phyloP scores from a whole-genome alignment of 2,888 invertebrate species.

The Chrysotoxum bicinctum region DNA sequence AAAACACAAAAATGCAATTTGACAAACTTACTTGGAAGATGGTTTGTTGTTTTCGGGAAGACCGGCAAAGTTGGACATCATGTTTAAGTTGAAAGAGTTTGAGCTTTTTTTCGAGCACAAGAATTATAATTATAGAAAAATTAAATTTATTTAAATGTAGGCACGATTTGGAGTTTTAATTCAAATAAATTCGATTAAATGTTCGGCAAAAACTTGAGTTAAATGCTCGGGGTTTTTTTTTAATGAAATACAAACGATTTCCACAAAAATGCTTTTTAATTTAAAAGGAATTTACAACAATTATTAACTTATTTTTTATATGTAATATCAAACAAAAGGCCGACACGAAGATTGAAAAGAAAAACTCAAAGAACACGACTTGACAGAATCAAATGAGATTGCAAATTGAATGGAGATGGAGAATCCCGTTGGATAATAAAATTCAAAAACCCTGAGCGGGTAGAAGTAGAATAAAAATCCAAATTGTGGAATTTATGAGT shows the following conservation, averaged over 20 bases:
- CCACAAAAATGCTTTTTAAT: background rate
- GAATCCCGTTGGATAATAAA: conserved; percentile 53
- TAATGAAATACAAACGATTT: conserved; percentile 15
- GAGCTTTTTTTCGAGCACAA: conserved; percentile 31
- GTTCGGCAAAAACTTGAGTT: background rate
- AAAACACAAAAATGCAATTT: conserved; percentile 18
- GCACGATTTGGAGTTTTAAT: conserved; percentile 30
- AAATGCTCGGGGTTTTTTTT: background rate
- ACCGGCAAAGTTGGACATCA: conserved; percentile 79
- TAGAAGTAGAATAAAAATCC: conserved; percentile 19
- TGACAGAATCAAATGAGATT: conserved; percentile 45
- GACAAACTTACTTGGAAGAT: conserved; percentile 85
- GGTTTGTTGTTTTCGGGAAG: conserved; percentile 83
- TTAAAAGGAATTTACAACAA: conserved; percentile 19
- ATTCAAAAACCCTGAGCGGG: conserved; percentile 55
- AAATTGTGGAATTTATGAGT: conserved; percentile 13
- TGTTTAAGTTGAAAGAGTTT: conserved; percentile 70
- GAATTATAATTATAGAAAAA: background rate
- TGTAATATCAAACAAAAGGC: conserved; percentile 51
- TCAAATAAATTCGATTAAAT: background rate
- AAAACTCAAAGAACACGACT: conserved; percentile 42
- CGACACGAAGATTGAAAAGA: conserved; percentile 20
- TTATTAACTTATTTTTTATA: conserved; percentile 5
- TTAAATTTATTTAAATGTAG: conserved; percentile 27
- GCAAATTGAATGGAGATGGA: conserved; percentile 48